Evolutionary conservation across 2,888 invertebrate species (phyloP), one percentile per base, ranked within the genome.

Genomic region (Amphipyra tragopoginis): DNA sequence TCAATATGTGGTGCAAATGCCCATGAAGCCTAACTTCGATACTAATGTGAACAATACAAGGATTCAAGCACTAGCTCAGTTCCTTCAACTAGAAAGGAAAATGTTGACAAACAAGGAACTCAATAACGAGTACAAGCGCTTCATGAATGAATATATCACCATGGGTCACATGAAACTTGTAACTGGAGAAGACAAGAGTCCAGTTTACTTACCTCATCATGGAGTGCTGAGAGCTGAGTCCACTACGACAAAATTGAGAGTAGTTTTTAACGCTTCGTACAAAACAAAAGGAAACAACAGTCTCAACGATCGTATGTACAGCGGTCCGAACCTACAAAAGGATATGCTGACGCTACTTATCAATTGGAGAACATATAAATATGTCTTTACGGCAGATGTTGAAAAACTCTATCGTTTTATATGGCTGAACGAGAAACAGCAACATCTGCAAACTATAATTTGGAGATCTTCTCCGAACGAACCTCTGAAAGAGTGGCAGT

Each of bases 81-180:
- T 47, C 39, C 45, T 55, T 26, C 54, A 55, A 44, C 26, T 54
- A 1, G 54, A 54, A 52, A 43, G 21, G n/a, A 42, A 43, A 43
- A 42, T 52, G 34, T 3, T n/a, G 11, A 52, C 15, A 52, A 42
- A 43, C 42, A 45, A 39, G 11, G 34, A 52, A 36, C 40, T 52
- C n/a, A 29, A 26, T 14, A 2, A 44, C 34, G 15, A n/a, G 10
- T 43, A 52, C 33, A 33, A 43, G 15, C 34, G 15, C 10, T 52
- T 52, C 34, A 55, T 55, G 38, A 47, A 47, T 9, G 47, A 55
- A 38, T 55, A 55, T 29, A 56, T 49, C 33, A 40, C n/a, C 14
- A 39, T 56, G 39, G 56, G 56, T 11, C 42, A 56, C 40, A 56
- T 56, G 49, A 49, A 56, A 49, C 56, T 34, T 10, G 56, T 21